Base-by-base conservation (phyloP, 2,888 invertebrate species). In the Lithosia quadra region DNA sequence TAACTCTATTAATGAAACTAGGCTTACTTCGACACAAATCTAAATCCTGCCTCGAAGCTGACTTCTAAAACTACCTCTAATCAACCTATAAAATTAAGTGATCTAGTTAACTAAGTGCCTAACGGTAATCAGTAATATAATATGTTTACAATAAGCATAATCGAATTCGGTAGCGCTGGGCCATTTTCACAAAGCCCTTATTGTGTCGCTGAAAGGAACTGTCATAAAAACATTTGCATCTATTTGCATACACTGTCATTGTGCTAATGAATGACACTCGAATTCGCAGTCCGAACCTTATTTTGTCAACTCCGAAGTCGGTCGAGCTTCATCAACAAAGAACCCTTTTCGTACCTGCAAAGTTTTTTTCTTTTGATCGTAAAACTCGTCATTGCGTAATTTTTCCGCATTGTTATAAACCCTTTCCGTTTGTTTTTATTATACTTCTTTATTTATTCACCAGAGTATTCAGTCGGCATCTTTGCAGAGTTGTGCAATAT, bases 361-460 rank as follows among this genome's bases (percentile, higher is more conserved):
- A 92, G 91, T 91, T 80, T 83, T n/a, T 49, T 43, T 43, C n/a
- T 43, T 92, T 93, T 92, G 70, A 74, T 87, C 90, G 82, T 93
- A 93, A 93, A 94, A 91, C 87, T 87, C 75, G 87, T 81, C 84
- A 90, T 94, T 94, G 95, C 95, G 92, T 93, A 95, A 94, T 92
- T 92, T 91, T 94, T 93, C 93, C 87, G 93, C 92, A 92, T 94
- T 94, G 91, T 92, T 84, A 88, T 80, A 90, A 94, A 95, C 94
- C 94, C 95, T 94, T 95, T 95, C 92, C 92, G 91, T 92, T 92
- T 92, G 93, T 93, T 92, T 94, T 93, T 93, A 92, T 91, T 90
- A 80, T 88, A 90, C 36, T 88, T 91, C 86, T 91, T 92, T 91
- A 90, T 90, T 86, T 87, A 84, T 80, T 79, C 79, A 82, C 83